Percentiles rank a stretch among this genome's conserved stretches.
These are phyloP conservation scores for Zoroaster sp. DNA, from an alignment of 53 echinoderm and acorn worm genomes.

Conservation along the genomic window DNA sequence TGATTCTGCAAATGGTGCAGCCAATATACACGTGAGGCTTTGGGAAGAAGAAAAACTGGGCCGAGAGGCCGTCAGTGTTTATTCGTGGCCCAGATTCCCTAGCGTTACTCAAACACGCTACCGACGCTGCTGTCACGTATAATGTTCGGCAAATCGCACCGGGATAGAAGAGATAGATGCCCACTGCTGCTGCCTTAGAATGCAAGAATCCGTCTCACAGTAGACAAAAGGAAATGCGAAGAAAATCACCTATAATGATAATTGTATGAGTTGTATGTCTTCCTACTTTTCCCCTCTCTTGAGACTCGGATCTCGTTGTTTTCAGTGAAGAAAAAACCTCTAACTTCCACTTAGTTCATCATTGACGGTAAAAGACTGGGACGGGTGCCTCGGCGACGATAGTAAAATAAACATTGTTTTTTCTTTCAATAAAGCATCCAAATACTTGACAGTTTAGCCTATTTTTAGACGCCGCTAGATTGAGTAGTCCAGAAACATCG, in stretches of 20 bases:
- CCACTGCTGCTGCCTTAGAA: not conserved
- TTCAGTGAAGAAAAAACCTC: not conserved
- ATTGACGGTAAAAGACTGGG: not conserved
- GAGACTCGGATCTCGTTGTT: not conserved
- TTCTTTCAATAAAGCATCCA: not conserved
- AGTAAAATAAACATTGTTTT: not conserved
- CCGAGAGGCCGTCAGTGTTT: constrained; percentile 55
- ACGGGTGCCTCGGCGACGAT: not conserved
- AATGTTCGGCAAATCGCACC: not conserved
- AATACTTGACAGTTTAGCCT: not conserved
- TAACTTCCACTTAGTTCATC: not conserved
- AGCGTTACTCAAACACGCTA: constrained; percentile 46
- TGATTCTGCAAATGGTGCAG: constrained; percentile 31
- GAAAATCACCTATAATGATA: constrained; percentile 42
- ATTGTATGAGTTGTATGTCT: not conserved
- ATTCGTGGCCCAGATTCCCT: constrained; percentile 51
- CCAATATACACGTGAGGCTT: constrained; percentile 9
- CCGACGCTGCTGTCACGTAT: constrained; percentile 22
- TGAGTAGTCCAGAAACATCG: not conserved
- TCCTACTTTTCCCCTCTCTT: not conserved
- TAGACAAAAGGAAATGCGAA: constrained; percentile 43
- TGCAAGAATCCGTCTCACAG: not conserved
- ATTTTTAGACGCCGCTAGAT: not conserved
- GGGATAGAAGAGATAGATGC: not conserved
- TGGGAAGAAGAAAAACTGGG: constrained; percentile 13